Evolutionary conservation across 2,797 vertebrate genomes (phyloP), one percentile per base, ranked within the genome.

Genomic region (Poliocrania exsul): DNA sequence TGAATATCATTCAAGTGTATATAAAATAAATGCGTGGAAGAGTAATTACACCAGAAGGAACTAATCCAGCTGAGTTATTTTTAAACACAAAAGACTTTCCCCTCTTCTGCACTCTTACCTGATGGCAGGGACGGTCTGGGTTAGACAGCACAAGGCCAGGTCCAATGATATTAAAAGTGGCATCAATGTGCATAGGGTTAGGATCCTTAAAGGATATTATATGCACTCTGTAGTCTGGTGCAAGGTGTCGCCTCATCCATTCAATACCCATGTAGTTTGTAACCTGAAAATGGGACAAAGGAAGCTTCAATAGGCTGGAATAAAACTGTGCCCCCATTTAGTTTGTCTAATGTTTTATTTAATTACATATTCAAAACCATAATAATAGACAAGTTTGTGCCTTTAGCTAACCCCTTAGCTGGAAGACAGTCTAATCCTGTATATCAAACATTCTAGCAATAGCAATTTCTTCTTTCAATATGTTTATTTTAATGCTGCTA

Each of bases 81-180:
- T 74, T 38, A 49, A 79, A 44, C 26, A 74, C 19, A 29, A n/a
- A 62, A 13, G 25, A 35, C 19, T 20, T n/a, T n/a, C 15, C 6
- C 9, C 10, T 67, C 28, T 66, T 57, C 24, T n/a, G 62, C 38
- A n/a, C 19, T 64, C 81, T 97, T 81, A 99, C 99, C 99, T 99
- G 99, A 37, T 98, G 97, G 97, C 99, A 99, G 1, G 99, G 99
- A 28, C 99, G 98, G 82, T 99, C 99, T 35, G 99, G 99, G 95
- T 99, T 99, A 47, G 99, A 99, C 53, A 99, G 98, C 78, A 99
- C 99, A 78, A 99, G 98, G 31, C 99, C 99, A 5, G 99, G 99
- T 19, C 99, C 99, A n/a, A 99, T 99, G 95, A 99, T 99, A 95
- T 99, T 99, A 93, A 99, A 99, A 33, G 99, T 99, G 78, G 99